These are phyloP conservation scores for Conger conger DNA, from an alignment of 2,113 vertebrate genomes.

Conservation along the genomic window DNA sequence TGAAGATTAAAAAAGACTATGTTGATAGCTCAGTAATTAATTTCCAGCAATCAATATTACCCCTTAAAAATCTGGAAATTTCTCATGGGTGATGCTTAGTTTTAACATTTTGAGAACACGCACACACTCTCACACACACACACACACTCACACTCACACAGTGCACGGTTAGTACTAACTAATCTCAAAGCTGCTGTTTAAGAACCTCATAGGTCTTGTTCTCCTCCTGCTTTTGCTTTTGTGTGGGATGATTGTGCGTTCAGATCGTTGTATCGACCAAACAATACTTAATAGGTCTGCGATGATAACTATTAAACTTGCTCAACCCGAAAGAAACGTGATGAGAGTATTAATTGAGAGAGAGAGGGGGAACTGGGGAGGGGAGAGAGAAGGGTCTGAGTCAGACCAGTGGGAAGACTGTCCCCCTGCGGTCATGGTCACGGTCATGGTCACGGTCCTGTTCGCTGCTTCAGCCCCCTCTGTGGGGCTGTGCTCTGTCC, in stretches of 20 bases:
- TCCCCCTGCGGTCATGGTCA: neutral
- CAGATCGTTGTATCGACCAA: slow-evolving; percentile 61
- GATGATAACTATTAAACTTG: slow-evolving; percentile 72
- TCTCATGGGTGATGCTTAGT: neutral
- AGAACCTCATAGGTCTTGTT: neutral
- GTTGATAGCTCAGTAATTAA: neutral
- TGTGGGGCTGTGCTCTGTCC: too few relatives aligned
- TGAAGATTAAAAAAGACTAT: neutral
- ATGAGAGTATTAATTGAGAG: slow-evolving; percentile 57
- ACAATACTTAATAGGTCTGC: slow-evolving; percentile 69
- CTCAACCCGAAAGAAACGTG: slow-evolving; percentile 67
- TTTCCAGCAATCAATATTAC: neutral
- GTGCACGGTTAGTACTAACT: neutral
- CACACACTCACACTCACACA: neutral
- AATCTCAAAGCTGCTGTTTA: slow-evolving; percentile 4
- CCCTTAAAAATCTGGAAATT: neutral
- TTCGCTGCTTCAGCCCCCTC: neutral
- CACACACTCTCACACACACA: slow-evolving; percentile 37
- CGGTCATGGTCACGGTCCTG: neutral
- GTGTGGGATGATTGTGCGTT: slow-evolving; percentile 56
- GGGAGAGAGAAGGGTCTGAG: neutral
- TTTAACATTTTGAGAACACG: neutral
- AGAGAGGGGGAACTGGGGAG: neutral
- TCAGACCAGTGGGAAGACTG: neutral
- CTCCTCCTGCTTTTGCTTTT: slow-evolving; percentile 27